phyloP scores from a whole-genome alignment of 2,888 invertebrate species.

The Drosophila siamana region DNA sequence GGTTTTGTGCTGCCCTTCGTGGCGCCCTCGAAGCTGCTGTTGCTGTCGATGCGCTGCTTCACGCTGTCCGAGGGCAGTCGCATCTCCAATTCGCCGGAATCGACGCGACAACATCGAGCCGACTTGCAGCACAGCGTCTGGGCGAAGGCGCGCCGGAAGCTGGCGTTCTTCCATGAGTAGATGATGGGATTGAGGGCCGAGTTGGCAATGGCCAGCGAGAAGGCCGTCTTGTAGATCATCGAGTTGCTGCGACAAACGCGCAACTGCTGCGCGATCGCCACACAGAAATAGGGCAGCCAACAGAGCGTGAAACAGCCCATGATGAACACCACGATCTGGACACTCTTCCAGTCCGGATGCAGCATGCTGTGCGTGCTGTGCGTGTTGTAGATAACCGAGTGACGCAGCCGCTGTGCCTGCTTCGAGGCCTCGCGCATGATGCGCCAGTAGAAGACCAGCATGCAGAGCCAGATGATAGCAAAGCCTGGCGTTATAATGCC shows the following conservation, averaged over 20 bases:
- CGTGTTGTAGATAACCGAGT: conserved; percentile 87
- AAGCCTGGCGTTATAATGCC: conserved; percentile 90
- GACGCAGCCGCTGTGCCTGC: conserved; percentile 89
- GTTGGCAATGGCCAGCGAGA: conserved; percentile 91
- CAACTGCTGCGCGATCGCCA: conserved; percentile 88
- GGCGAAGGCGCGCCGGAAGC: conserved; percentile 90
- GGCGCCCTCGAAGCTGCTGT: conserved; percentile 16
- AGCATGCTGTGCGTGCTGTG: conserved; percentile 76
- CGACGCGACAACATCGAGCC: conserved; percentile 58
- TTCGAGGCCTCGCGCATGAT: conserved; percentile 92
- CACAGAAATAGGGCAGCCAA: conserved; percentile 92
- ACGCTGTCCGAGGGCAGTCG: conserved; percentile 63
- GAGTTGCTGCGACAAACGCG: conserved; percentile 86
- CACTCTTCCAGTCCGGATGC: conserved; percentile 90
- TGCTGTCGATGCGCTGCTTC: conserved; percentile 64
- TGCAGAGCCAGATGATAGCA: conserved; percentile 90
- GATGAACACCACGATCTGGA: conserved; percentile 92
- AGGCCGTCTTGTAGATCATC: conserved; percentile 88
- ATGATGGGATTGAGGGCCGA: conserved; percentile 93
- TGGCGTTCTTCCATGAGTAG: conserved; percentile 94
- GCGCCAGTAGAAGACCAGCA: conserved; percentile 91
- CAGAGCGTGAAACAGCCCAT: conserved; percentile 92
- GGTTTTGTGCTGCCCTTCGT: conserved; percentile 1
- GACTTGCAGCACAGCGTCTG: conserved; percentile 88
- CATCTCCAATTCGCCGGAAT: conserved; percentile 47